Base-by-base conservation (phyloP, 1,140 invertebrate genomes). In the Drosophila persimilis region DNA sequence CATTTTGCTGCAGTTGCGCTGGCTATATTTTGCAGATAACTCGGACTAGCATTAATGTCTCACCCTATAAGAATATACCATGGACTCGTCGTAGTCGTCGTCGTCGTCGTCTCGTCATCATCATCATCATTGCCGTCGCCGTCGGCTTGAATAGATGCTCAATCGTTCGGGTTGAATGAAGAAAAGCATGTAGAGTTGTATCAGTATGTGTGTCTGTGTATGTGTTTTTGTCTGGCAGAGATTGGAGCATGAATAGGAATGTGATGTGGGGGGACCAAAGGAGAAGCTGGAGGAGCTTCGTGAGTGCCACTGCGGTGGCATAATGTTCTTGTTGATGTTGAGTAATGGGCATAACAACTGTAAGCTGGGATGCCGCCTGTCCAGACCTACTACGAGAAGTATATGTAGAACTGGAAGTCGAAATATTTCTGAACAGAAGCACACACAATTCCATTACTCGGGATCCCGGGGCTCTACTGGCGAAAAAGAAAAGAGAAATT, bases 241-340 rank as follows among this genome's bases (percentile, higher is more conserved):
- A 50, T 73, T 73, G 53, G 64, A 59, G 71, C 47, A 61, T 70
- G 66, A 70, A 70, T 70, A 70, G 63, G 66, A 70, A 69, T 70
- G 62, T 39, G 35, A 24, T 41, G 24, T 56, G 24, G 41, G 46
- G 46, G 48, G 52, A 29, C 26, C 20, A 50, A 44, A 26, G n/a
- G 44, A 63, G 55, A 54, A 51, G 67, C 51, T 26, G 60, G 29
- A 54, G 60, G n/a, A 53, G 48, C 47, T 55, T 60, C 72, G 64
- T 78, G 78, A 84, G 84, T 84, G 80, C 60, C 79, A 71, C 54
- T 73, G 73, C 71, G 84, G 81, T 86, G 81, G 83, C 81, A 88
- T 86, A 86, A 86, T 86, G 81, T 86, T 86, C 81, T 86, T 86
- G 81, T 86, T 86, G 83, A 86, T 86, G 83, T 86, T 86, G 81